Base-by-base conservation (phyloP, 2,797 vertebrate genomes). In the Periparus ater region DNA sequence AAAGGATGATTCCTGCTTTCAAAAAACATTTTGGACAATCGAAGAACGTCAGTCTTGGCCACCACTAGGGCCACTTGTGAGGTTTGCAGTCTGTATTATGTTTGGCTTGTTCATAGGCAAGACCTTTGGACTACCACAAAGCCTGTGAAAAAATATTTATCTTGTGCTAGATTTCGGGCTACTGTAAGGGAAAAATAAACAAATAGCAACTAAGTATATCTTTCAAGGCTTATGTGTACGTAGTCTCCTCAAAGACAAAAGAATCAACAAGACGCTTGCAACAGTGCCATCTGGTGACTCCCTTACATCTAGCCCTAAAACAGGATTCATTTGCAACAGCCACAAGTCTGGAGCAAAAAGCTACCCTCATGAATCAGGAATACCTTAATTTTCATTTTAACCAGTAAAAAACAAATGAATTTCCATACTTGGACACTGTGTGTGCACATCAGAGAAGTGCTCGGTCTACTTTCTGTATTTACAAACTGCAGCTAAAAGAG, bases 201-300 rank as follows among this genome's bases (percentile, higher is more conserved):
- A 92, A 94, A 55, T 48, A 82, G 61, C 60, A 87, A 72, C 30
- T 34, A 75, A 89, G 32, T 63, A 9, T 60, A 60, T 60, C 17
- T 84, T 92, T 86, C 51, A 92, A 91, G 36, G 61, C 44, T 45
- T 86, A 15, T 62, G 80, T 89, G 63, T 67, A 66, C 5, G 2
- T 14, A 51, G 45, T 27, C 42, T 75, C n/a, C 38, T 45, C 50
- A 11, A 88, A 84, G 62, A 93, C 89, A 96, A 95, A 93, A 95
- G 92, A 84, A 86, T 60, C 34, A 77, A 23, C 29, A 86, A 84
- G 79, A 72, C 29, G 0, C 44, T 90, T 84, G 34, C 85, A 84
- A 94, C 63, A 96, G 89, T 86, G 94, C 95, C 96, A 96, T 73
- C 95, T 97, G 87, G 87, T 94, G 96, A 91, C 73, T 72, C 36